Base-by-base conservation (phyloP, 2,888 invertebrate genomes). In the Pterostichus niger region DNA sequence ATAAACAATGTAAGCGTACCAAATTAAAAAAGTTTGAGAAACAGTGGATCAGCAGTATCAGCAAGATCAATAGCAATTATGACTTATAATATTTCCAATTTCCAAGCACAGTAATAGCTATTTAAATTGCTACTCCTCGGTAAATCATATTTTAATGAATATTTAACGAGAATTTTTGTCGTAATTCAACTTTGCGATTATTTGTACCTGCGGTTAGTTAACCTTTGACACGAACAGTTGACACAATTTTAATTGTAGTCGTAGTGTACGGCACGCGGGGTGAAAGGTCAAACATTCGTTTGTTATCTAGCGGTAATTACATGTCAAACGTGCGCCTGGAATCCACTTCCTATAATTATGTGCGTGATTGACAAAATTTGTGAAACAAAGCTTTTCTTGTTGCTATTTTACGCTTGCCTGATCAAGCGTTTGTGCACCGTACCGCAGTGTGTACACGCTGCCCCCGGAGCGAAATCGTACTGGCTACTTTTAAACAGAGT, bases 321-420 rank as follows among this genome's bases (percentile, higher is more conserved):
- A 64, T 13, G 64, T 64, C 64, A 64, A 49, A 64, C 6, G 64
- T 64, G 64, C n/a, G 64, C 64, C 33, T 64, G 13, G 64, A 33
- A 35, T 64, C 64, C 64, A 24, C 56, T 10, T 11, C 56, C n/a
- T 33, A n/a, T 64, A 35, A 64, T 64, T 64, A 35, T 46, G 64
- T 79, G 79, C 79, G 79, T 64, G 79, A 79, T 79, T 79, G 79
- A 79, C 79, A 80, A 80, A 80, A 80, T 80, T 80, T 80, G 80
- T 80, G 61, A 80, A 80, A 68, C 80, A 79, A 79, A 61, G 31
- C 49, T 68, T 80, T 80, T 80, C 64, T 80, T 80, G 80, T 80
- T 44, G 52, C 80, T 40, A 80, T 80, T 80, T 80, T 68, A 80
- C 64, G 80, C 46, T 71, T 68, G 64, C 80, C 31, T 17, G 80